Conservation (phyloP, 1,140 invertebrate genomes). For the Macrobrachium nipponense region DNA sequence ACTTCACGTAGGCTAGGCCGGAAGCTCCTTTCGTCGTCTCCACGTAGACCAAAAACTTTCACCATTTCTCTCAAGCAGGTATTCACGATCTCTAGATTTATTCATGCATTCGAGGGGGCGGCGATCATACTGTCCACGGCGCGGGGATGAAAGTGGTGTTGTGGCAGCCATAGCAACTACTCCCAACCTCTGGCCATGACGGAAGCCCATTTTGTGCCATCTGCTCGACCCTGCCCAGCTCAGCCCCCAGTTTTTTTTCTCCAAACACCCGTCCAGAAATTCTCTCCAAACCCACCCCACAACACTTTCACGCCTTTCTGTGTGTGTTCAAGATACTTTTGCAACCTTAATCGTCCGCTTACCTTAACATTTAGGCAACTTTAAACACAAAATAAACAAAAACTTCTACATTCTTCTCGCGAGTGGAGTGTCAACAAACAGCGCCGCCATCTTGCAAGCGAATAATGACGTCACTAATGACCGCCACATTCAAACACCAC, state of each 20-base stretch:
- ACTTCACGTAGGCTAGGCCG: no score
- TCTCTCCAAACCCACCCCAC: conserved; percentile 17
- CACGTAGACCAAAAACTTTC: no score
- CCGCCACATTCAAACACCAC: conserved; percentile 34
- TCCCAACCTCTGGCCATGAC: conserved; percentile 12
- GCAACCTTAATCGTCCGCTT: conserved; percentile 39
- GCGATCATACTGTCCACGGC: background rate
- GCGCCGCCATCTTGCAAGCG: conserved; percentile 58
- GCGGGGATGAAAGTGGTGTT: background rate
- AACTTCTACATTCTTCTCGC: conserved; percentile 62
- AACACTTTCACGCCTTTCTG: conserved; percentile 13
- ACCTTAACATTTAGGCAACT: conserved; percentile 63
- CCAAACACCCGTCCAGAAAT: conserved; percentile 49
- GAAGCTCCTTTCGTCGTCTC: no score
- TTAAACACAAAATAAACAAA: conserved; percentile 58
- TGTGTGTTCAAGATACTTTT: conserved; percentile 29
- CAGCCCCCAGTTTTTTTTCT: conserved; percentile 38
- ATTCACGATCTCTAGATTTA: background rate
- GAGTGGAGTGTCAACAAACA: conserved; percentile 62
- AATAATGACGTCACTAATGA: conserved; percentile 25
- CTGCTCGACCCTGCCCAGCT: conserved; percentile 55
- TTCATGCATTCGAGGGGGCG: background rate
- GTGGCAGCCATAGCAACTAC: conserved; percentile 1
- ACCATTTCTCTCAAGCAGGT: no score
- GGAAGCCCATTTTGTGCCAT: conserved; percentile 56